phyloP scores from a whole-genome alignment of 2,113 vertebrate species.

The Cathartes aura region DNA sequence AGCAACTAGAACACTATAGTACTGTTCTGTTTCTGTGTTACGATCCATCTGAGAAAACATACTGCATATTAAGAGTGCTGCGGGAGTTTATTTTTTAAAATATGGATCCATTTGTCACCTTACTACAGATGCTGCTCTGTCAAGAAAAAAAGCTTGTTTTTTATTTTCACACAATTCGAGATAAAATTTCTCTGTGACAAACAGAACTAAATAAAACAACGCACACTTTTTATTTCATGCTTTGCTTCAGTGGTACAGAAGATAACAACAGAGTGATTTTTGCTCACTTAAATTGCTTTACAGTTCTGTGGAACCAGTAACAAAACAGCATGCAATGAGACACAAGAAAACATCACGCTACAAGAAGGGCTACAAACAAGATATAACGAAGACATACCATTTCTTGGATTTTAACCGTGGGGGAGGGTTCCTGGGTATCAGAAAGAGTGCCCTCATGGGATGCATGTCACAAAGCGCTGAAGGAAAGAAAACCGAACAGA shows the following conservation, averaged over 20 bases:
- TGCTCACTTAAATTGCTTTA: neutral
- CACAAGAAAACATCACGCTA: neutral
- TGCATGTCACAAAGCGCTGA: constrained; percentile 99
- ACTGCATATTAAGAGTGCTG: neutral
- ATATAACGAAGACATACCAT: constrained; percentile 83
- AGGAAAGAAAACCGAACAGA: constrained; percentile 29
- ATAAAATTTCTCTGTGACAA: neutral
- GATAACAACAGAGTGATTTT: neutral
- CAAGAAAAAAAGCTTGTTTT: neutral
- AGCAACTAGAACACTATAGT: neutral
- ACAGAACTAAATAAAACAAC: neutral
- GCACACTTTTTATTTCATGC: neutral
- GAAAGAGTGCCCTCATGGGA: constrained; percentile 98
- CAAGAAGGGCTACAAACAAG: neutral
- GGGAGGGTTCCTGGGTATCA: constrained; percentile 98
- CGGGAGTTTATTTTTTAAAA: neutral
- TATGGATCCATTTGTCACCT: neutral
- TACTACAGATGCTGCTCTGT: neutral
- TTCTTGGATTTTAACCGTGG: constrained; percentile 99
- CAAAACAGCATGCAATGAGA: neutral
- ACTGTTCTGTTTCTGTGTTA: constrained; percentile 27
- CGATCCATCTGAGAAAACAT: constrained; percentile 28
- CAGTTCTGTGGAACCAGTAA: neutral
- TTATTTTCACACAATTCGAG: neutral
- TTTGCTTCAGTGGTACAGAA: neutral